Evolutionary conservation across 2,113 vertebrate species (phyloP), one percentile per base, ranked within the genome.

Genomic region (Periophthalmodon schlosseri): DNA sequence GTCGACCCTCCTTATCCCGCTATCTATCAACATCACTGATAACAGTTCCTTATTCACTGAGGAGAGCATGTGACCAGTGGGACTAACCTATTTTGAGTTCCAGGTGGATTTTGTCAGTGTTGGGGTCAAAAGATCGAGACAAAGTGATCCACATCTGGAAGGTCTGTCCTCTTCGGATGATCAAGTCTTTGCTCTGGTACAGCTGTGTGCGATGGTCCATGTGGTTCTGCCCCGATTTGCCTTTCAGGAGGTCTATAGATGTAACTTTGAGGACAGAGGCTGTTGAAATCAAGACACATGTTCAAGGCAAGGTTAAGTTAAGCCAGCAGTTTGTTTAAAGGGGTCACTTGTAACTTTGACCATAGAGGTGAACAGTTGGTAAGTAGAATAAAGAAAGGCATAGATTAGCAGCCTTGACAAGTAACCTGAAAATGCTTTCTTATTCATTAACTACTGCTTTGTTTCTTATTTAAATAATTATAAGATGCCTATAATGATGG

Each of bases 121-220:
- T 87, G 4, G 87, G 85, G 77, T 93, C 71, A 34, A 94, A 96
- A 39, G 93, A 81, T 36, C 91, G 90, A 5, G 93, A 93, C 67
- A 97, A 87, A 1, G 87, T 87, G 1, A 97, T 67, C 80, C 91
- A 86, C 75, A 97, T 83, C 44, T 89, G 67, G 73, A 97, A 97
- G 0, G 76, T 91, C 83, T 96, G 95, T 4, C 96, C 96, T 0
- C 96, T 91, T 2, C 96, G 95, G 49, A 96, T 56, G 11, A 97
- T 93, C 12, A 94, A 87, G 18, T 92, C 57, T 0, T 95, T 78
- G 0, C 84, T 91, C 23, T 93, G 93, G 64, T 91, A 97, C 16
- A 92, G 92, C 3, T 96, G 50, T 0, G 96, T 97, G 89, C 94
- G 95, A 78, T 97, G 96, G 23, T 91, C 84, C 0, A 13, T 70